Base-by-base conservation (phyloP, 2,888 invertebrate species). In the Miltochrista miniata region DNA sequence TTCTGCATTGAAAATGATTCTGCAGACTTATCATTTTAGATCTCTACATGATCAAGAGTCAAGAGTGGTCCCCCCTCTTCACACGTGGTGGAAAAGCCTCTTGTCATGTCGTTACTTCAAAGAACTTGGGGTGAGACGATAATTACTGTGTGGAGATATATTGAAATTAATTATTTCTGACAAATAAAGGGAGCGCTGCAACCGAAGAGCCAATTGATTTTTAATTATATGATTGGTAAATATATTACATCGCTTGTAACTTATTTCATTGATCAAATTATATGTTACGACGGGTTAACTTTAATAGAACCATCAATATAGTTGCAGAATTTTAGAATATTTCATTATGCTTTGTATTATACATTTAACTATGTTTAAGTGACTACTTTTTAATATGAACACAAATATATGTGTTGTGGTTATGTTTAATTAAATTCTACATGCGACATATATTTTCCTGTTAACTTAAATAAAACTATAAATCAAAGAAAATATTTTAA, bases 61-160 rank as follows among this genome's bases (percentile, higher is more conserved):
- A 10, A 31, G 18, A 10, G n/a, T 31, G 13, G 47, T 51, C 53
- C 50, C 51, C 51, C 56, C 54, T 4, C 18, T 24, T 24, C 18
- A 24, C 18, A 52, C 56, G 54, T 51, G 8, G 15, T 31, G 15
- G 42, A 51, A 42, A 45, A 48, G 63, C 57, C 61, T 57, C 53
- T 43, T 45, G 40, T 53, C 48, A 43, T 51, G 38, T 36, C n/a
- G n/a, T n/a, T 30, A 45, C 30, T 45, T 11, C 29, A 36, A 3
- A n/a, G 18, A 34, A 34, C 11, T 43, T 8, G 15, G 18, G 30
- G 14, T 10, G 13, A n/a, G 14, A 2, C 31, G 31, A 31, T 41
- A 31, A 18, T 12, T 15, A n/a, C n/a, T 33, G 36, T 36, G 15
- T 1, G n/a, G 18, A 33, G 33, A 33, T 33, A 15, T 42, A 29